phyloP scores from a whole-genome alignment of 2,888 invertebrate genomes.

The Aproaerema taeniolella region DNA sequence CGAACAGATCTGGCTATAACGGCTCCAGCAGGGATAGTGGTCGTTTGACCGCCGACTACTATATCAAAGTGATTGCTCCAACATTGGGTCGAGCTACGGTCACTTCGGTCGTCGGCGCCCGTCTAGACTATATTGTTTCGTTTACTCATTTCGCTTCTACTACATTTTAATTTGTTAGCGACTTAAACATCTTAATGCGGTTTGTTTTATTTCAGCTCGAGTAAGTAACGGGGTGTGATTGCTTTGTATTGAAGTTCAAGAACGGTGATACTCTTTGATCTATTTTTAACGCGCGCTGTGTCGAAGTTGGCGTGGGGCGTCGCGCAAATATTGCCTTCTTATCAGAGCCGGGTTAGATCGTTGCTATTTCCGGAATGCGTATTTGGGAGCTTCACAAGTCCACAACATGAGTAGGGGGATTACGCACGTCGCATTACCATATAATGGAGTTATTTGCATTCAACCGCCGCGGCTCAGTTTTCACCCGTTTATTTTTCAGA shows the following conservation, averaged over 20 bases:
- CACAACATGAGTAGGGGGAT: constrained; percentile 51
- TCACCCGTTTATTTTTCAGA: constrained; percentile 64
- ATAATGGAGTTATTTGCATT: constrained; percentile 73
- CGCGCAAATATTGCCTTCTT: constrained; percentile 11
- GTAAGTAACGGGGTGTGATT: too few relatives aligned
- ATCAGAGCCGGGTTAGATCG: constrained; percentile 32
- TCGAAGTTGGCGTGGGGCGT: constrained; percentile 3
- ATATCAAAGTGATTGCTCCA: constrained; percentile 54
- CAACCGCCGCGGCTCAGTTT: constrained; percentile 54
- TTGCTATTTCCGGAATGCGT: constrained; percentile 45
- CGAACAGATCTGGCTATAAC: constrained; percentile 40
- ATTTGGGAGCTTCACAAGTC: constrained; percentile 45
- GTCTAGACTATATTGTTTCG: too few relatives aligned
- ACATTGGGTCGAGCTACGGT: constrained; percentile 43
- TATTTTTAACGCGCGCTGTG: constrained; percentile 6
- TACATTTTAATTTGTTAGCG: not conserved
- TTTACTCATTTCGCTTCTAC: constrained; percentile 20
- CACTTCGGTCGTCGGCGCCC: constrained; percentile 34
- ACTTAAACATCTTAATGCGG: not conserved
- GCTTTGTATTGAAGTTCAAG: too few relatives aligned
- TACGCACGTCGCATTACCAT: constrained; percentile 69
- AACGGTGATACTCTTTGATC: constrained; percentile 1
- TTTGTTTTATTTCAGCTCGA: not conserved
- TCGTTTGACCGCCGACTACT: constrained; percentile 41
- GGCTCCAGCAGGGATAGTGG: constrained; percentile 33